Evolutionary conservation across 1,140 invertebrate species (phyloP).

Genomic region (Ganaspis sp.): DNA sequence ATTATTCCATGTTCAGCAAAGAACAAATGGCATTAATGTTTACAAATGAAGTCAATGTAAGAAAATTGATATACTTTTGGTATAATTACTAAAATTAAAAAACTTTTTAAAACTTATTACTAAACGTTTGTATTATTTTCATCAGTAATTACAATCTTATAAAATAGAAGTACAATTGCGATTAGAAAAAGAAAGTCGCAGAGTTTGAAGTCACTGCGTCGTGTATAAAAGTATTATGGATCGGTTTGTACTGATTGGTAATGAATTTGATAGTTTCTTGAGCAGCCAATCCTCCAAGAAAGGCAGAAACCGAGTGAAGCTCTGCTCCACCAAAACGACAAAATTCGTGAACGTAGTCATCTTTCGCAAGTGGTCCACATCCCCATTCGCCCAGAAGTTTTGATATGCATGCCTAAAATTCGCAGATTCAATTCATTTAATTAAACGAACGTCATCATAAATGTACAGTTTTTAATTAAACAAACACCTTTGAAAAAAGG

Average conservation of each 20-base stretch:
- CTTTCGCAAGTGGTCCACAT: slow-evolving; percentile 86
- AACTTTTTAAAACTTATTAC: too few relatives aligned
- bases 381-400: slow-evolving; percentile 93
- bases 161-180: slow-evolving; percentile 36
- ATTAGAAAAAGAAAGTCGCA: slow-evolving; percentile 83
- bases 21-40: slow-evolving; percentile 25
- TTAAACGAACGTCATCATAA: too few relatives aligned
- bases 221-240: slow-evolving; percentile 97
- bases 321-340: slow-evolving; percentile 95
- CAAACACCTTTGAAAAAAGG: too few relatives aligned
- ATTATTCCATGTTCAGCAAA: slow-evolving; percentile 30
- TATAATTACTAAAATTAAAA: slow-evolving; percentile 45
- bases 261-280: slow-evolving; percentile 99
- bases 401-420: slow-evolving; percentile 81
- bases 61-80: slow-evolving; percentile 39
- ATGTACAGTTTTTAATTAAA: background rate
- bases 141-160: slow-evolving; percentile 46
- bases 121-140: slow-evolving; percentile 50
- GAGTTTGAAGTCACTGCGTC: slow-evolving; percentile 94
- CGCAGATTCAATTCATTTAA: background rate
- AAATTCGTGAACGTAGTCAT: slow-evolving; percentile 97
- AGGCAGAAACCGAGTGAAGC: slow-evolving; percentile 96
- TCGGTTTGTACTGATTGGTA: slow-evolving; percentile 96
- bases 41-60: slow-evolving; percentile 29
- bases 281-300: slow-evolving; percentile 93